Evolutionary conservation across 64 coral and sea anemone genomes (phyloP).

Genomic region (Actinia tenebrosa): DNA sequence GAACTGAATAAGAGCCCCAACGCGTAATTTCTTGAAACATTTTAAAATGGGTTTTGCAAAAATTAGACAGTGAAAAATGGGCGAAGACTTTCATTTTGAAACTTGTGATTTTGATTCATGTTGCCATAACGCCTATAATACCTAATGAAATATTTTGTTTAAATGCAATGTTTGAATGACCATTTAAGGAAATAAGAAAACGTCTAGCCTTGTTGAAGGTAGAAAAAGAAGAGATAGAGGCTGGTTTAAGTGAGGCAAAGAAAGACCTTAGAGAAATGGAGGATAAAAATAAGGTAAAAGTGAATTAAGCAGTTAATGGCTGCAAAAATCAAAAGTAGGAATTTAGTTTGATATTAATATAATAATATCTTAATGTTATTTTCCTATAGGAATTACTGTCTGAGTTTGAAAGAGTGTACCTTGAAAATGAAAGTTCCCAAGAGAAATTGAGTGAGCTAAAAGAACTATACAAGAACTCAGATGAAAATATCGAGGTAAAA

Average conservation of each 20-base stretch:
- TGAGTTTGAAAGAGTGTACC: slow-evolving; percentile 52
- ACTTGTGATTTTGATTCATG: not conserved
- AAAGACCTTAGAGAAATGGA: slow-evolving; percentile 66
- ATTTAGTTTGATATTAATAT: not conserved
- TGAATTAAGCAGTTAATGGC: not conserved
- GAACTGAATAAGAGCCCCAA: too few relatives aligned
- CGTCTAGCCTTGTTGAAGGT: slow-evolving; percentile 50
- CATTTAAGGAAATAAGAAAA: slow-evolving; percentile 63
- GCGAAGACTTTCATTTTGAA: not conserved
- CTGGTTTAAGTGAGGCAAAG: slow-evolving; percentile 61
- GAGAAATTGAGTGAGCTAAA: slow-evolving; percentile 27
- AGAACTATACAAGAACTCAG: slow-evolving; percentile 21
- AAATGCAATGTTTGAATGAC: not conserved
- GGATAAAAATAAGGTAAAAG: slow-evolving; percentile 65
- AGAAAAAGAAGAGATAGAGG: slow-evolving; percentile 66
- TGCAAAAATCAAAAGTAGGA: not conserved
- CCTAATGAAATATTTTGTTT: not conserved
- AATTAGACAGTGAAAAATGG: not conserved
- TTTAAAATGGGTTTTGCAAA: not conserved
- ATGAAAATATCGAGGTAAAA: slow-evolving; percentile 47
- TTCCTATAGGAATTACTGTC: slow-evolving; percentile 35
- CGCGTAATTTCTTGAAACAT: too few relatives aligned
- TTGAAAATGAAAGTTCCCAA: slow-evolving; percentile 53
- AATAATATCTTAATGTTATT: not conserved
- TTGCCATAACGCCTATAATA: not conserved